Percentiles rank a stretch among this genome's conserved stretches.
These are phyloP conservation scores for Ailuropoda melanoleuca DNA, from an alignment of 2,113 vertebrate genomes.

Conservation along the genomic window DNA sequence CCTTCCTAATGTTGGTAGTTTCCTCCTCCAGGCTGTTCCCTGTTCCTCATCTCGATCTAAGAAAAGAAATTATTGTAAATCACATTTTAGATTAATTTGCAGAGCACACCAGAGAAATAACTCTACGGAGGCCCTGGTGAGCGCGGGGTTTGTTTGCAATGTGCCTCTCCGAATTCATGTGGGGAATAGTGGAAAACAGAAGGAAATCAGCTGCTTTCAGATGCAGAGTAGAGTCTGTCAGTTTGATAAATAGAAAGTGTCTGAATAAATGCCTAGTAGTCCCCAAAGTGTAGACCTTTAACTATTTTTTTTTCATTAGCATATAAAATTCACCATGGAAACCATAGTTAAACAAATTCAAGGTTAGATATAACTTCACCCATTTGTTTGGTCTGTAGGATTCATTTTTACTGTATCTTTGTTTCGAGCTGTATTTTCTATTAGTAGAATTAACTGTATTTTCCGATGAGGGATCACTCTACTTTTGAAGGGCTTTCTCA, in stretches of 20 bases:
- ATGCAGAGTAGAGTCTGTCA: conserved; percentile 48
- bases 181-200: conserved; percentile 37
- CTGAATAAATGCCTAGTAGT: conserved; percentile 62
- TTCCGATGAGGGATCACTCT: conserved; percentile 52
- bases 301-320: conserved; percentile 64
- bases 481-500: conserved; percentile 53
- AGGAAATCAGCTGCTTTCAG: conserved; percentile 67
- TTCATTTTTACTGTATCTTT: conserved; percentile 59
- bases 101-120: conserved; percentile 21
- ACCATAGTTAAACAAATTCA: conserved; percentile 63
- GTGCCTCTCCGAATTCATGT: conserved; percentile 54
- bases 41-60: conserved; percentile 55
- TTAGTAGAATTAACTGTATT: conserved; percentile 63
- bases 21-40: conserved; percentile 38
- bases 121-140: conserved; percentile 48
- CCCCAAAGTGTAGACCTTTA: conserved; percentile 69
- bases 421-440: conserved; percentile 72
- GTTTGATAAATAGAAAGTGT: conserved; percentile 73
- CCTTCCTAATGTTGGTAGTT: conserved; percentile 37
- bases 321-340: conserved; percentile 57
- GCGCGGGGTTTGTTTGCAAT: neutral
- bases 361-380: conserved; percentile 26
- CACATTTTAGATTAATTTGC: conserved; percentile 71
- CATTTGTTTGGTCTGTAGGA: conserved; percentile 48
- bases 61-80: conserved; percentile 59